Evolutionary conservation across 2,888 invertebrate species (phyloP), one percentile per base, ranked within the genome.

Genomic region (Aproaerema taeniolella): DNA sequence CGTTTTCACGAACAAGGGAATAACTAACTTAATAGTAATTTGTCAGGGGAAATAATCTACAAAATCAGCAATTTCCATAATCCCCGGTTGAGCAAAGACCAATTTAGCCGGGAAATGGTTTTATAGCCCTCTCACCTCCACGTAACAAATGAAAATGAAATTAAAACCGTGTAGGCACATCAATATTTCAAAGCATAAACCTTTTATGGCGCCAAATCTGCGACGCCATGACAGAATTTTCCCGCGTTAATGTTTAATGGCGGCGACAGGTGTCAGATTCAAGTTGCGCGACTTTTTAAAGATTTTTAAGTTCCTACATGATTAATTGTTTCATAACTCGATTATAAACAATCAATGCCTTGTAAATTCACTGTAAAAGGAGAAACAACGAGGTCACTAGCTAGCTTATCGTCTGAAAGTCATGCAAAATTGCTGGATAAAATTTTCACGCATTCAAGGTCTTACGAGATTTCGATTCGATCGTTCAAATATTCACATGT

Each of bases 161-260:
- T 61, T 58, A 56, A 61, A 57, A 54, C 43, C 49, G 42, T 50
- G 47, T 50, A 43, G 38, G 41, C 39, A 40, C 69, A 66, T 70
- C 65, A 66, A 70, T 67, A 61, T 66, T 71, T 65, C 60, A 66
- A 49, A 44, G 55, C 53, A 51, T 61, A 65, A 67, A 61, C 65
- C 61, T 62, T 74, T 73, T 67, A 67, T 64, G 67, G 70, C 52
- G 61, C 62, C 63, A 65, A 63, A 63, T 63, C 61, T 58, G 59
- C 52, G 67, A 53, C 67, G 76, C 78, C 74, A 77, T 81, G 74
- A 78, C 76, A 70, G 66, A 59, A 68, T 69, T 71, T 72, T 74
- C 73, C 68, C 72, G 69, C 73, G 68, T 74, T 52, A 67, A 74
- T 74, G 66, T 70, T 72, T 75, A 75, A 80, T 77, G 67, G 58